These are phyloP conservation scores for Cheilosia scutellata DNA, from an alignment of 2,888 invertebrate species.

Conservation along the genomic window DNA sequence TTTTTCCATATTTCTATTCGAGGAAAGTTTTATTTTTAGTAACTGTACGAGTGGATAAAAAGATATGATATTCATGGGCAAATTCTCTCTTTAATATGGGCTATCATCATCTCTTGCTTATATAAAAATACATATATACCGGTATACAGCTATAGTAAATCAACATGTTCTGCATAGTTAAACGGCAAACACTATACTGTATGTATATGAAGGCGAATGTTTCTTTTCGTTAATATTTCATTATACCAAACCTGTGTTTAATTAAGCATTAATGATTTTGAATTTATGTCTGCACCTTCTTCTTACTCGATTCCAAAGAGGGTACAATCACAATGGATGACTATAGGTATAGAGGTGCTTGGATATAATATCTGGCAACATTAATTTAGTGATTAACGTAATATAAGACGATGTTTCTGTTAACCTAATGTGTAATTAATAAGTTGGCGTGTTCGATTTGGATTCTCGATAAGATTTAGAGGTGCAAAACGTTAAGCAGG, in stretches of 20 bases:
- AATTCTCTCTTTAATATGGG: background rate
- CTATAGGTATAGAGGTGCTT: background rate
- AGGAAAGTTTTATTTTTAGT: background rate
- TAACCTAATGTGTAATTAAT: conserved; percentile 65
- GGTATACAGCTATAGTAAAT: background rate
- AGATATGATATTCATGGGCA: too few species aligned
- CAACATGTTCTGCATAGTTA: background rate
- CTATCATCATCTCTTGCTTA: conserved; percentile 4
- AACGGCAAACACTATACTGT: background rate
- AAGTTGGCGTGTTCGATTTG: conserved; percentile 64
- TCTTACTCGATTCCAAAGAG: conserved; percentile 5
- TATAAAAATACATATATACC: background rate
- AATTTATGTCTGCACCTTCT: conserved; percentile 47
- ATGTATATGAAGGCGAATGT: background rate
- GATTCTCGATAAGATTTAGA: conserved; percentile 38
- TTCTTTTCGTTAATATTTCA: conserved; percentile 40
- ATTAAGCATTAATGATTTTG: conserved; percentile 71
- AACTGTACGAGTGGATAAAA: too few species aligned
- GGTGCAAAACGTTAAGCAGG: conserved; percentile 14
- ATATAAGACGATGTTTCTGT: conserved; percentile 58
- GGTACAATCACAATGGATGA: background rate
- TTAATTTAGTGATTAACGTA: conserved; percentile 68
- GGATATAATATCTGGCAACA: conserved; percentile 50
- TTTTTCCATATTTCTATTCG: background rate
- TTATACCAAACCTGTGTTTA: conserved; percentile 62